These are phyloP conservation scores for Pelusios castaneus DNA, from an alignment of 2,113 vertebrate species.

Conservation along the genomic window DNA sequence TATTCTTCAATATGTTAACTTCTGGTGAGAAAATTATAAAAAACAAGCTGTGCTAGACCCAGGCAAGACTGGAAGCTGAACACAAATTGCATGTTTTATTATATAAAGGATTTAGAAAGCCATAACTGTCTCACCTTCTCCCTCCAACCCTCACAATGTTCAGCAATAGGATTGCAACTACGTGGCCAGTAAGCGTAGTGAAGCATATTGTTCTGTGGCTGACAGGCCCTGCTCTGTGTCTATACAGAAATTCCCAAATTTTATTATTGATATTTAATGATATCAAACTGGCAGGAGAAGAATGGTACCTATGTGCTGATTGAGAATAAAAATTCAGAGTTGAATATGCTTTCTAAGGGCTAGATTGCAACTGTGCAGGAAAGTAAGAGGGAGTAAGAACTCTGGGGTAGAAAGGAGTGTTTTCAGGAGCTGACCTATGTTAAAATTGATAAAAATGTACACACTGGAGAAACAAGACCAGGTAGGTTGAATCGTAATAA, in stretches of 20 bases:
- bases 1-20: conserved; percentile 58
- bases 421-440: neutral
- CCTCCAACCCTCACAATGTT: neutral
- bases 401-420: neutral
- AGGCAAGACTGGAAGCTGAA: conserved; percentile 4
- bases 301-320: neutral
- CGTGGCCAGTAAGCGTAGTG: neutral
- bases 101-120: conserved; percentile 21
- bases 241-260: neutral
- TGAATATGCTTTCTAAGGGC: neutral
- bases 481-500: neutral
- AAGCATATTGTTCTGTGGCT: neutral
- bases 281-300: neutral
- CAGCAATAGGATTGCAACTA: neutral
- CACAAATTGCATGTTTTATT: neutral
- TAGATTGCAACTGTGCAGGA: neutral
- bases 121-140: neutral
- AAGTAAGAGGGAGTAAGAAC: neutral
- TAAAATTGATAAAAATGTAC: neutral
- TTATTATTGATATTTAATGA: neutral
- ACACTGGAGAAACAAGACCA: neutral
- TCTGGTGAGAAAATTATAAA: conserved; percentile 23
- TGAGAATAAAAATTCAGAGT: neutral
- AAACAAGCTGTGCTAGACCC: conserved; percentile 30
- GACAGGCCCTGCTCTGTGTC: neutral